Percentiles rank a stretch among this genome's conserved stretches.
Conservation (phyloP, 2,888 invertebrate species). For the Trissolcus brochymenae region DNA sequence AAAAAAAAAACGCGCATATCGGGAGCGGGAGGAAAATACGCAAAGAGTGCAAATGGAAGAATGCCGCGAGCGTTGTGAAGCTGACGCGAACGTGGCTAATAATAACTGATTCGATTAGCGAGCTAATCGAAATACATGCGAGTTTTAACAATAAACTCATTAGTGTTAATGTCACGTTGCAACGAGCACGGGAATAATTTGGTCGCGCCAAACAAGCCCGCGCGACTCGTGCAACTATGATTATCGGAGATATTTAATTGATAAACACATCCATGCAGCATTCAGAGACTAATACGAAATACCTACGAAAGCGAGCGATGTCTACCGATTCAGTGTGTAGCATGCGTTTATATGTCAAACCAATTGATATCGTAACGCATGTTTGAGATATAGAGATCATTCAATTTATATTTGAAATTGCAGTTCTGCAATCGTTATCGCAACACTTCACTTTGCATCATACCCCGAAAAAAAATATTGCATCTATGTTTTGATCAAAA, state of each 20-base stretch:
- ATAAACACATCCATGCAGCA: slow-evolving; percentile 51
- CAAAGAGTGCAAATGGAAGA: slow-evolving; percentile 23
- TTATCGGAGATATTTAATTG: slow-evolving; percentile 59
- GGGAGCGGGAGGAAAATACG: background rate
- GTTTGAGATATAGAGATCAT: slow-evolving; percentile 8
- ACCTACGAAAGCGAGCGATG: slow-evolving; percentile 46
- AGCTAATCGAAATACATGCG: slow-evolving; percentile 67
- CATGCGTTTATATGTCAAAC: slow-evolving; percentile 34
- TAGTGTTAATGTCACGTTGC: slow-evolving; percentile 70
- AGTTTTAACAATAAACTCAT: slow-evolving; percentile 72
- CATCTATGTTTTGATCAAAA: too few species aligned
- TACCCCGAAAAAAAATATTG: background rate
- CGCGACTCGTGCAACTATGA: slow-evolving; percentile 45
- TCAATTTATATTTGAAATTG: slow-evolving; percentile 18
- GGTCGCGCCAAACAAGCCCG: slow-evolving; percentile 64
- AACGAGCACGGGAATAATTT: slow-evolving; percentile 63
- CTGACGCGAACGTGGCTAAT: slow-evolving; percentile 54
- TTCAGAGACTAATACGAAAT: slow-evolving; percentile 52
- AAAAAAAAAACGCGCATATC: background rate
- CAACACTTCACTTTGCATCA: slow-evolving; percentile 1
- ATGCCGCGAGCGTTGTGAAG: slow-evolving; percentile 30
- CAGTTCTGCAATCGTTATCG: slow-evolving; percentile 5
- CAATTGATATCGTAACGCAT: slow-evolving; percentile 48
- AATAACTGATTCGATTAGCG: slow-evolving; percentile 64
- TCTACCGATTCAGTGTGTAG: slow-evolving; percentile 34